Percentiles rank a stretch among this genome's conserved stretches.
Evolutionary conservation across 2,888 invertebrate genomes (phyloP).

Genomic region (Tinea trinotella): DNA sequence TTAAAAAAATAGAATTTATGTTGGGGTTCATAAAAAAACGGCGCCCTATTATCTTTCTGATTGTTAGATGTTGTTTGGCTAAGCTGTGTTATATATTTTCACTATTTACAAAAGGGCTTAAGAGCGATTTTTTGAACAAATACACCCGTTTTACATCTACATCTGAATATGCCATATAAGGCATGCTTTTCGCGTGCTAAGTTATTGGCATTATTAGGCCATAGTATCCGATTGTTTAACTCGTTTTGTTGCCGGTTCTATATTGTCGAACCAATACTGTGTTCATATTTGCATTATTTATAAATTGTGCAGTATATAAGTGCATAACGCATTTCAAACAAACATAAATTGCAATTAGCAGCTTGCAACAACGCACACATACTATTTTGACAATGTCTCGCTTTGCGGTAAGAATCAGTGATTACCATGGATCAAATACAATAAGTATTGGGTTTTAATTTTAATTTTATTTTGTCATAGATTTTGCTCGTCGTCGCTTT

Average conservation of each 20-base stretch:
- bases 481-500: conserved; percentile 61
- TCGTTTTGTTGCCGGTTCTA: conserved; percentile 1
- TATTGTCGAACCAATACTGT: background rate
- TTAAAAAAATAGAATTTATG: too few relatives aligned
- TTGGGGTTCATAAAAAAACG: too few relatives aligned
- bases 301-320: conserved; percentile 65
- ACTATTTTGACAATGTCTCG: conserved; percentile 41
- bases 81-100: too few relatives aligned
- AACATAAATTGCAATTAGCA: conserved; percentile 11
- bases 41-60: too few relatives aligned
- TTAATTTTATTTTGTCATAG: conserved; percentile 33
- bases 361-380: background rate
- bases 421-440: background rate
- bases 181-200: background rate
- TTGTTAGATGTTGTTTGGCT: too few relatives aligned
- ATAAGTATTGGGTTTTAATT: conserved; percentile 12
- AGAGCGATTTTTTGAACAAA: background rate
- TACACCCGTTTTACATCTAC: background rate
- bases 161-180: background rate
- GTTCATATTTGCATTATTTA: conserved; percentile 58
- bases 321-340: conserved; percentile 29
- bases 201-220: conserved; percentile 11
- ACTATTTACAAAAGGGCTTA: too few relatives aligned
- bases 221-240: conserved; percentile 10
- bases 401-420: conserved; percentile 48